These are phyloP conservation scores for Neoitamus cyanurus DNA, from an alignment of 2,888 invertebrate species.

Conservation along the genomic window DNA sequence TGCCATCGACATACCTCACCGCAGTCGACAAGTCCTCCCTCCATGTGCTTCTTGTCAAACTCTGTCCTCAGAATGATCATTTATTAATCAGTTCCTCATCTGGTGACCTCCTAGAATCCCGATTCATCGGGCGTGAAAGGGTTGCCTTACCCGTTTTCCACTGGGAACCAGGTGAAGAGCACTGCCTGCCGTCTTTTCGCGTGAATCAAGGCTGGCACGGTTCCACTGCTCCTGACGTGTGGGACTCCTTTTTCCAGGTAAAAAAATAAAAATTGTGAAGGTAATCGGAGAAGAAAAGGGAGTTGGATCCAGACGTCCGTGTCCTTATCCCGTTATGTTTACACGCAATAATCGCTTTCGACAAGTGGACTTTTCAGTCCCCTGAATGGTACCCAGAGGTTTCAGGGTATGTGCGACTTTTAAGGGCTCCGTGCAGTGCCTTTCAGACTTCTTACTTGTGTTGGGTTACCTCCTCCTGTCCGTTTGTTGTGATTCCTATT, in stretches of 20 bases:
- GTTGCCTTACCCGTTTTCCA: neutral
- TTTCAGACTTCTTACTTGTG: neutral
- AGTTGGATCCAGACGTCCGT: neutral
- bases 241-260: neutral
- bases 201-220: neutral
- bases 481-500: neutral
- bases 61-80: neutral
- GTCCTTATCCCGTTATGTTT: slow-evolving; percentile 27
- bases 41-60: neutral
- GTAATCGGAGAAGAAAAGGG: neutral
- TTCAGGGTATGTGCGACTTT: neutral
- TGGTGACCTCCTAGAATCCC: neutral
- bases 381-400: neutral
- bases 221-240: neutral
- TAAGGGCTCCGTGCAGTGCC: neutral
- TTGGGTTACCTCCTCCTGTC: neutral
- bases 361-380: slow-evolving; percentile 28
- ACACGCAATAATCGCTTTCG: slow-evolving; percentile 22
- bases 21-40: neutral
- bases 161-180: neutral
- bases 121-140: neutral
- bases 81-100: neutral
- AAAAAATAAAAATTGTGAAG: neutral
- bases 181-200: neutral
- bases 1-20: neutral